Evolutionary conservation across 2,113 vertebrate genomes (phyloP).

Genomic region (Polyodon spathula): DNA sequence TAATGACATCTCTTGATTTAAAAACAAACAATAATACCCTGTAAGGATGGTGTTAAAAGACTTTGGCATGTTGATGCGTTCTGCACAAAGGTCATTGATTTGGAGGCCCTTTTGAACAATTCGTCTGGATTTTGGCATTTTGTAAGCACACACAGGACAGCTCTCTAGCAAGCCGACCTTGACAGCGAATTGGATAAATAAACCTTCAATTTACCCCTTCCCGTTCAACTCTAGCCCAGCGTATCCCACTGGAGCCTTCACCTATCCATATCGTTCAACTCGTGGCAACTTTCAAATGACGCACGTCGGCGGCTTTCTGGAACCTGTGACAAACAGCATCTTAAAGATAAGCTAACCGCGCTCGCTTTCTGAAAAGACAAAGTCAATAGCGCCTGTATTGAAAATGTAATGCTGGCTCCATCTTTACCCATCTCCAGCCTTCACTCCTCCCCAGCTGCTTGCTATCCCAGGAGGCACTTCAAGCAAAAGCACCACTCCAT

Average conservation of each 20-base stretch:
- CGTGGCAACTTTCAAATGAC: constrained; percentile 68
- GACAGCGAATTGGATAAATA: constrained; percentile 99
- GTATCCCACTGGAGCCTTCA: constrained; percentile 93
- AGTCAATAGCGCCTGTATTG: constrained; percentile 85
- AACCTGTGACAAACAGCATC: constrained; percentile 93
- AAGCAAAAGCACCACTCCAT: constrained; percentile 83
- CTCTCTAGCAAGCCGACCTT: constrained; percentile 95
- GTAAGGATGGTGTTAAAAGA: constrained; percentile 80
- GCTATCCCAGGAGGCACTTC: constrained; percentile 69
- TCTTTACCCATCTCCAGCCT: constrained; percentile 67
- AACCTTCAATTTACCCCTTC: constrained; percentile 99
- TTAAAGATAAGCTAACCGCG: constrained; percentile 78
- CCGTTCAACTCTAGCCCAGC: constrained; percentile 59
- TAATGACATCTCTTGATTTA: constrained; percentile 53
- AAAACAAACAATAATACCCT: constrained; percentile 72
- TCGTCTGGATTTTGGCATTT: constrained; percentile 98
- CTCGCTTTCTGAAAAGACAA: constrained; percentile 82
- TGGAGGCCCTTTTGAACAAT: constrained; percentile 80
- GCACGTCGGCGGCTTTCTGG: constrained; percentile 71
- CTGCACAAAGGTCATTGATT: constrained; percentile 97
- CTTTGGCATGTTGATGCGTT: constrained; percentile 81
- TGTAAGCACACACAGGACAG: constrained; percentile 93
- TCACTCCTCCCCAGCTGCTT: constrained; percentile 41
- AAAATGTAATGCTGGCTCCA: constrained; percentile 93
- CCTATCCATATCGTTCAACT: constrained; percentile 95